These are phyloP conservation scores for Chironomus tepperi DNA, from an alignment of 1,140 invertebrate genomes.

Conservation along the genomic window DNA sequence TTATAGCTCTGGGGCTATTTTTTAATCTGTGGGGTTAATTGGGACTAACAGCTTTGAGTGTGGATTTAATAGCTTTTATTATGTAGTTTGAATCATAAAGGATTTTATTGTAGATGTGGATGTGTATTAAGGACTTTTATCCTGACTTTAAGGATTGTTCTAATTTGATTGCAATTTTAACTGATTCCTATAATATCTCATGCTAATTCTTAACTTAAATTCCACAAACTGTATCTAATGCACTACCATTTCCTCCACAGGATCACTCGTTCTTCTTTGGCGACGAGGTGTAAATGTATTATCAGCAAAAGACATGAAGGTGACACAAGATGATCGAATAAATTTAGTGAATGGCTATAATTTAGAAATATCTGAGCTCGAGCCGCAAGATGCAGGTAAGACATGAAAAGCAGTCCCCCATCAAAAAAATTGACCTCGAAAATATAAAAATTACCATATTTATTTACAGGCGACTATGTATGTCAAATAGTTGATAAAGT, in stretches of 20 bases:
- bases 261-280: conserved; percentile 55
- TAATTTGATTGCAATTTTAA: too few relatives aligned
- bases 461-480: conserved; percentile 44
- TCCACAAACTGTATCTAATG: background rate
- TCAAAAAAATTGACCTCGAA: background rate
- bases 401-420: background rate
- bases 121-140: too few relatives aligned
- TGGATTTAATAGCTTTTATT: too few relatives aligned
- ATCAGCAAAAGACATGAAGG: conserved; percentile 59
- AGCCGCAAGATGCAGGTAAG: conserved; percentile 40
- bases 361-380: conserved; percentile 54
- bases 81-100: too few relatives aligned
- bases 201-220: background rate
- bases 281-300: conserved; percentile 54
- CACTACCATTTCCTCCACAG: conserved; percentile 35
- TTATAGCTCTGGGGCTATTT: too few relatives aligned
- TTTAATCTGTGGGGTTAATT: too few relatives aligned
- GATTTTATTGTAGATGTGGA: too few relatives aligned
- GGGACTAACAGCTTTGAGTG: too few relatives aligned
- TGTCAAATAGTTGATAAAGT: conserved; percentile 58
- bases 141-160: too few relatives aligned
- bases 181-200: too few relatives aligned
- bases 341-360: conserved; percentile 58
- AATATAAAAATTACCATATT: background rate
- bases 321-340: conserved; percentile 55